A percentile compares a stretch with the other conserved stretches of the same genome.
These are phyloP conservation scores for Ceratina australensis DNA, from an alignment of 1,140 invertebrate genomes.

Conservation along the genomic window DNA sequence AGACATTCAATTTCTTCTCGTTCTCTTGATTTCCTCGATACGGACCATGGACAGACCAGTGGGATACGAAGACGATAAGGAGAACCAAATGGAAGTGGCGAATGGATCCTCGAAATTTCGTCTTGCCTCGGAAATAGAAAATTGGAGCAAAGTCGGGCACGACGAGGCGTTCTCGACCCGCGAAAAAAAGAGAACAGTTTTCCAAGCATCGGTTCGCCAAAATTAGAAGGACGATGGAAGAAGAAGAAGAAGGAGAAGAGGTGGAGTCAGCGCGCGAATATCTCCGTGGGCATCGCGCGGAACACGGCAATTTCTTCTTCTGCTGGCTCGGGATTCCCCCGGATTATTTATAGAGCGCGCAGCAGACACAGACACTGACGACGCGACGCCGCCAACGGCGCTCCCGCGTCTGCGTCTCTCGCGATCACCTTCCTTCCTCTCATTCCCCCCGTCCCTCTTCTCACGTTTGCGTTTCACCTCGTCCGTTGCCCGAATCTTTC, in stretches of 20 bases:
- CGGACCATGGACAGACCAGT: too few relatives aligned
- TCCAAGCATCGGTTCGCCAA: constrained; percentile 13
- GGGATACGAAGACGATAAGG: neutral
- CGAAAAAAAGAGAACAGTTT: constrained; percentile 33
- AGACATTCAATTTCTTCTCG: too few relatives aligned
- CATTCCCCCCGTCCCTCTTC: neutral
- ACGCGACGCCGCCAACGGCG: constrained; percentile 10
- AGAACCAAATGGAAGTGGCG: neutral
- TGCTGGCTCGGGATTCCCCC: constrained; percentile 56
- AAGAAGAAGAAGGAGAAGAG: neutral
- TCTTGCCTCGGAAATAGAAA: constrained; percentile 42
- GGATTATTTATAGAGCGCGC: constrained; percentile 58
- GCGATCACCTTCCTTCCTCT: constrained; percentile 45
- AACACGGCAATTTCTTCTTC: constrained; percentile 52
- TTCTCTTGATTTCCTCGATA: too few relatives aligned
- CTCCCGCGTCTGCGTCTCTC: constrained; percentile 30
- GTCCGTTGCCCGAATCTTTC: neutral
- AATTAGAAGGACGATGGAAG: constrained; percentile 28
- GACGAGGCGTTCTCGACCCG: constrained; percentile 23
- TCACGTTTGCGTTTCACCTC: neutral
- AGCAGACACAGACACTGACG: constrained; percentile 5
- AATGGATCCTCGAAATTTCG: constrained; percentile 5
- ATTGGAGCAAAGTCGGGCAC: constrained; percentile 44
- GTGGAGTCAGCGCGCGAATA: constrained; percentile 19
- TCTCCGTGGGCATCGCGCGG: constrained; percentile 20